Conservation (phyloP, 2,888 invertebrate genomes). For the Dromius quadrimaculatus region DNA sequence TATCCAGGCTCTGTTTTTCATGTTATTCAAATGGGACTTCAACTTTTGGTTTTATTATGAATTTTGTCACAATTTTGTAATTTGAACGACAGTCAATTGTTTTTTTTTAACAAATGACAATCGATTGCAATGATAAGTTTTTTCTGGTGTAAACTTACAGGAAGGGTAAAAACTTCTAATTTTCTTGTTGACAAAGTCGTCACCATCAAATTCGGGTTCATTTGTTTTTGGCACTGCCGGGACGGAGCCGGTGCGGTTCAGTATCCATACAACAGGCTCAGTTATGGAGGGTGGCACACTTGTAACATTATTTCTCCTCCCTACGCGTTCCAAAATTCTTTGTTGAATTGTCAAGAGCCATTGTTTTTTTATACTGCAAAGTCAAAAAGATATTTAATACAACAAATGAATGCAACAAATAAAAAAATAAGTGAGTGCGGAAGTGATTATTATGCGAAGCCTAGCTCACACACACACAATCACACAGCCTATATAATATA, state of each 20-base stretch:
- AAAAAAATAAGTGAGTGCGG: neutral
- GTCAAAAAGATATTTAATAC: neutral
- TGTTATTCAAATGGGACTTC: too few relatives aligned
- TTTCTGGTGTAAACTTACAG: too few relatives aligned
- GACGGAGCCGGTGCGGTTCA: conserved; percentile 4
- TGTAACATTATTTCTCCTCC: conserved; percentile 9
- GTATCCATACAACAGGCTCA: neutral
- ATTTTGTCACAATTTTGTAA: too few relatives aligned
- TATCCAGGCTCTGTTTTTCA: too few relatives aligned
- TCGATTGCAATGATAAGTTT: too few relatives aligned
- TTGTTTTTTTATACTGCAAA: conserved; percentile 10
- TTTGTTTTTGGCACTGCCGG: neutral
- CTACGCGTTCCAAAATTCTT: neutral
- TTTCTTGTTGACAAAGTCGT: conserved; percentile 57
- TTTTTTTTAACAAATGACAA: too few relatives aligned
- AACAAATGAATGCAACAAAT: neutral
- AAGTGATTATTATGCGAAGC: conserved; percentile 27
- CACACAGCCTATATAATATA: neutral
- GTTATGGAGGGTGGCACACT: conserved; percentile 11
- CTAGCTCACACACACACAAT: conserved; percentile 14
- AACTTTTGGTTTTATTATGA: too few relatives aligned
- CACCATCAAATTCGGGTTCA: conserved; percentile 1
- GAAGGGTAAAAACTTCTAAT: conserved; percentile 64
- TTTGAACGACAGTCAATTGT: too few relatives aligned
- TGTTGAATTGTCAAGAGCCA: conserved; percentile 3